Base-by-base conservation (phyloP, 2,113 vertebrate genomes). In the Thalassarche chlororhynchos region DNA sequence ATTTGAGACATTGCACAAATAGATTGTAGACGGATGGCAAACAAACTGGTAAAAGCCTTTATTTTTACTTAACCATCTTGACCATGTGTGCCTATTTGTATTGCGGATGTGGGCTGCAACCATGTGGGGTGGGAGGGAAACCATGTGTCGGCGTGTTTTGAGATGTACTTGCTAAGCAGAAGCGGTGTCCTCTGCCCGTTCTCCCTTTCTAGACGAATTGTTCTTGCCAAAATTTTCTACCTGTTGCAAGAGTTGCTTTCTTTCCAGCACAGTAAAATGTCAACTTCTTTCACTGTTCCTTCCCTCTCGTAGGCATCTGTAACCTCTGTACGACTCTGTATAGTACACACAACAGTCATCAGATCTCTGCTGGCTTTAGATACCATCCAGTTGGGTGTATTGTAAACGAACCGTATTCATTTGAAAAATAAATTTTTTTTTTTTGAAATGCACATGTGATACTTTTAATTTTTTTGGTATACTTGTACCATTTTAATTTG, bases 81-180 rank as follows among this genome's bases (percentile, higher is more conserved):
- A 98, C 98, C 98, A 51, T 95, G 98, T 98, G 98, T 98, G 98
- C 98, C 98, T 98, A 96, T 98, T 98, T 98, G 98, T 98, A 98
- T 82, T 87, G 96, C 97, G 94, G 97, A 83, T 81, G 92, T 97
- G 96, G 97, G 96, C 97, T 97, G 97, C 89, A 72, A 69, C 96
- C 95, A 6, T 95, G 97, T 9, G 69, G 78, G 95, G 86, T 57
- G 83, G 87, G 94, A 91, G 94, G 93, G 94, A 40, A 58, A 29
- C 78, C 47, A 25, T 17, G 38, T 87, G 94, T 84, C 12, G 65
- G 87, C 93, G 97, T 95, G 96, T 89, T 95, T 93, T 31, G 98
- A 98, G 98, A 52, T 95, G 93, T 83, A 93, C 93, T 96, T 72
- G 90, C 95, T 96, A 85, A 90, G 87, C 96, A 93, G 97, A 96